These are phyloP conservation scores for Tenrec ecaudatus DNA, from an alignment of 2,113 vertebrate genomes.

Conservation along the genomic window DNA sequence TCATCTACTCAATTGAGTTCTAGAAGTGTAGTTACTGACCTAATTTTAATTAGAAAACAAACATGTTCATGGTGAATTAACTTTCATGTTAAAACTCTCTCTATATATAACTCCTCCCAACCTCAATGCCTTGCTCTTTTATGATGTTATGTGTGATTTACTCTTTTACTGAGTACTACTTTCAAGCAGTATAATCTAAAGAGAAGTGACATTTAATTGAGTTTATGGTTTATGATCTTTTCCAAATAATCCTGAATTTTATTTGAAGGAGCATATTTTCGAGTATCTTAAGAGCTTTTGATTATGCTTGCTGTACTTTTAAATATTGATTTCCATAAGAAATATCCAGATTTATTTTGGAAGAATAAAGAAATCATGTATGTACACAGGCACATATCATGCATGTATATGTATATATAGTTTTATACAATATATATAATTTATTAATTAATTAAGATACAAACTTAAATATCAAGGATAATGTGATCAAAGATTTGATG, in stretches of 20 bases:
- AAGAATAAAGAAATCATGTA: too few species aligned
- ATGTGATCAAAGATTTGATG: not conserved
- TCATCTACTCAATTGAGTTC: slow-evolving; percentile 28
- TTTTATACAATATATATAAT: not conserved
- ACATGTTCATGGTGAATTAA: slow-evolving; percentile 35
- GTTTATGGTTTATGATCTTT: not conserved
- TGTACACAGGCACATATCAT: not conserved
- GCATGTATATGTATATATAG: not conserved
- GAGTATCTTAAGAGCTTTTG: not conserved
- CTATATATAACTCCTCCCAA: slow-evolving; percentile 30
- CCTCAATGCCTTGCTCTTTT: not conserved
- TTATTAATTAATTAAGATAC: not conserved
- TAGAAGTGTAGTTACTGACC: not conserved
- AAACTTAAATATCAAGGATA: not conserved
- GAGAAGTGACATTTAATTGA: not conserved
- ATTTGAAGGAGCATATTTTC: too few species aligned
- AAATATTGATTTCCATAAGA: not conserved
- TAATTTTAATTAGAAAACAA: slow-evolving; percentile 62
- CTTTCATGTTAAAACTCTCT: slow-evolving; percentile 48
- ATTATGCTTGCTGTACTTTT: not conserved
- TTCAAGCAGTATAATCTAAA: not conserved
- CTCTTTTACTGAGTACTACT: not conserved
- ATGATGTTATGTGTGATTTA: not conserved
- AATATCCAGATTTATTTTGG: not conserved
- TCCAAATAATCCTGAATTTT: too few species aligned